Base-by-base conservation (phyloP, 2,797 vertebrate genomes). In the Carapus acus region DNA sequence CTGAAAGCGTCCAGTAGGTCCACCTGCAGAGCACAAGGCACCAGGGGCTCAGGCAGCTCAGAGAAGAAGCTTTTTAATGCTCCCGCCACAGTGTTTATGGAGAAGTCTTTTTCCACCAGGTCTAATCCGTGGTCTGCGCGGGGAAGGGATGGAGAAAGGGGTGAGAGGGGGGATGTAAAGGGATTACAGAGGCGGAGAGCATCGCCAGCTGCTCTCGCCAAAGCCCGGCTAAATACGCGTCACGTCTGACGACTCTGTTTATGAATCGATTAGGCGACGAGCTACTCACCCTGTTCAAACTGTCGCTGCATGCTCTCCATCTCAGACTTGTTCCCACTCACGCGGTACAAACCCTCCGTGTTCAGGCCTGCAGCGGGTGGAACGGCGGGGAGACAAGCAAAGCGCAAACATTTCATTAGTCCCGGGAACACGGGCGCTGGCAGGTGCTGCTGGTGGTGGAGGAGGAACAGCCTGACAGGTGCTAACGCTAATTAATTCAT, bases 11-110 rank as follows among this genome's bases (percentile, higher is more conserved):
- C 94, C 84, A 96, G 81, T 75, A 97, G 88, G 58, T 97, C 95
- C 3, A 82, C 82, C 90, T 98, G 95, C 85, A 93, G 89, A 71
- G 64, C 71, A 77, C 94, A 97, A 0, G 95, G 95, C 57, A 97
- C 90, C 72, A 97, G 82, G 2, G 95, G 94, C 43, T 97, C 95
- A 0, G 95, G 93, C 62, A 98, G 84, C 77, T 98, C 95, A 0
- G 94, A 94, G 88, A 97, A 98, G 76, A 98, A 98, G 80, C 93
- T 95, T 81, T 97, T 98, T 80, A 97, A 90, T 78, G 82, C 95
- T 14, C 94, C 94, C 0, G 94, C 95, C 75, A 98, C 92, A 0
- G 95, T 91, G 84, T 97, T 97, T 74, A 98, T 91, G 0, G 94
- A 90, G 54, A 92, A 97, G 82, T 98, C 95, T 80, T 97, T 98